These are phyloP conservation scores for Stegodyphus dumicola DNA, from an alignment of 1,140 invertebrate genomes.

Conservation along the genomic window DNA sequence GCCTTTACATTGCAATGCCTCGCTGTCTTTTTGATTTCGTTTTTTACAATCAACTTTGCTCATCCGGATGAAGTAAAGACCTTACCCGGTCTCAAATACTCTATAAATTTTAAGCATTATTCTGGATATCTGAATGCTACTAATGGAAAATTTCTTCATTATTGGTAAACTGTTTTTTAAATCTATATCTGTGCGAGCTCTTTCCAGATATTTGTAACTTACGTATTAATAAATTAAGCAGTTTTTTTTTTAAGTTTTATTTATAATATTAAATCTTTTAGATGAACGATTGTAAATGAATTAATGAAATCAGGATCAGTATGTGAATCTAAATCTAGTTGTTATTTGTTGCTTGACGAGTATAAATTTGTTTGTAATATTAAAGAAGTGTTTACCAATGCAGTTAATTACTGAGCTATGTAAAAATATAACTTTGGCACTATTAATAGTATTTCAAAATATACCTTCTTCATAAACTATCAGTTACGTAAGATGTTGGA, in stretches of 20 bases:
- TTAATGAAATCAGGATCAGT: neutral
- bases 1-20: too few species aligned
- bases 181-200: neutral
- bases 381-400: neutral
- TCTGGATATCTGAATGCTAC: conserved; percentile 66
- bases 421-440: too few species aligned
- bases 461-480: too few species aligned
- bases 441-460: too few species aligned
- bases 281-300: neutral
- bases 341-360: neutral
- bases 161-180: conserved; percentile 64
- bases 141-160: conserved; percentile 64
- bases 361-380: too few species aligned
- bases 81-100: conserved; percentile 64
- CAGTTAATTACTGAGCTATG: neutral
- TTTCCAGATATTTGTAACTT: neutral
- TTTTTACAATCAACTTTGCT: too few species aligned
- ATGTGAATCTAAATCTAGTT: neutral
- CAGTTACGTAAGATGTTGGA: too few species aligned
- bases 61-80: conserved; percentile 63
- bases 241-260: neutral
- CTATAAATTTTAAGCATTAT: conserved; percentile 64
- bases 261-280: neutral
- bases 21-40: too few species aligned
- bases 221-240: neutral